Evolutionary conservation across 2,113 vertebrate species (phyloP).

Genomic region (Elgaria multicarinata): DNA sequence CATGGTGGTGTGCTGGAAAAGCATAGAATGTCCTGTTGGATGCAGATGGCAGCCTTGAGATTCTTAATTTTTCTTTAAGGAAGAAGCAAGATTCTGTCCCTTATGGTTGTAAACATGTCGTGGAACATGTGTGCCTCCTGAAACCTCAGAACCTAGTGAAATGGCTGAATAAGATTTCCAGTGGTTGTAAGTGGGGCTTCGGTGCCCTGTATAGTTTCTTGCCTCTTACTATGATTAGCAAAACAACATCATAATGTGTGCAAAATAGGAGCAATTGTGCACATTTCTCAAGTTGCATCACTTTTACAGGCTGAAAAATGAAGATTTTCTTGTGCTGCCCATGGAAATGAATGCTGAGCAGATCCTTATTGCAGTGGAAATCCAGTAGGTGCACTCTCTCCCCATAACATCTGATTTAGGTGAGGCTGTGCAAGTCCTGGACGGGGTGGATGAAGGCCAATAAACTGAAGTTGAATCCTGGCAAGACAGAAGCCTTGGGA

Average conservation of each 20-base stretch:
- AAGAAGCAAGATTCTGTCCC: not conserved
- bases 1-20: not conserved
- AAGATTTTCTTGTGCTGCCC: not conserved
- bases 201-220: not conserved
- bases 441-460: too few relatives aligned
- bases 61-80: not conserved
- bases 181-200: not conserved
- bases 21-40: not conserved
- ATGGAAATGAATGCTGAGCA: not conserved
- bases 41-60: not conserved
- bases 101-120: not conserved
- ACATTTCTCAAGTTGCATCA: not conserved
- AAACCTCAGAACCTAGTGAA: not conserved
- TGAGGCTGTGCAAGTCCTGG: too few relatives aligned
- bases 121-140: not conserved
- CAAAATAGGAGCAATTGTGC: not conserved
- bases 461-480: too few relatives aligned
- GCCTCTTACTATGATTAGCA: not conserved
- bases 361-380: not conserved
- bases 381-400: not conserved
- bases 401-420: too few relatives aligned
- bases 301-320: not conserved
- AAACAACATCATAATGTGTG: not conserved
- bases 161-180: not conserved
- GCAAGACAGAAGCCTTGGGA: too few relatives aligned